phyloP scores from a whole-genome alignment of 2,797 vertebrate genomes.

The Chloroceryle amazona region DNA sequence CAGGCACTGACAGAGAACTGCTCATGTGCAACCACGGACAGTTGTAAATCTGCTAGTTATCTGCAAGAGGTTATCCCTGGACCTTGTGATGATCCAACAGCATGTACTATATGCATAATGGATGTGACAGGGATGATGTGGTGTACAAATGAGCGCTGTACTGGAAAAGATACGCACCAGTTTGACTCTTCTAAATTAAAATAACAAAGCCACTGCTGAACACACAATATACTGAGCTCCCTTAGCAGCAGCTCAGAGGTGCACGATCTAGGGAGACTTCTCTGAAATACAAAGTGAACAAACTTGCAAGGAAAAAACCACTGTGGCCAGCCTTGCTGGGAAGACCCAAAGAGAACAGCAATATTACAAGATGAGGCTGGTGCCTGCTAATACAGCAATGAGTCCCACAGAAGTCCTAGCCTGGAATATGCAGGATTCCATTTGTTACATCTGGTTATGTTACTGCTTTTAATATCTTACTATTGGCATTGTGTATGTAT shows the following conservation, averaged over 20 bases:
- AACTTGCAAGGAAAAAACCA: neutral
- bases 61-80: neutral
- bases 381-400: neutral
- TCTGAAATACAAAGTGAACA: neutral
- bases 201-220: neutral
- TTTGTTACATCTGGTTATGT: neutral
- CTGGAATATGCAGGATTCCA: neutral
- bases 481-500: neutral
- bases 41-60: neutral
- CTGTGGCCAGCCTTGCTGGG: neutral
- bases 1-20: rapidly evolving
- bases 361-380: neutral
- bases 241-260: neutral
- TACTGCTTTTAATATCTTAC: neutral
- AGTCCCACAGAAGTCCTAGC: neutral
- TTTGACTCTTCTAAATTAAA: rapidly evolving
- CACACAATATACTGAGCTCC: neutral
- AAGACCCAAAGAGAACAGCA: neutral
- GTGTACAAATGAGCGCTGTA: neutral
- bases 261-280: neutral
- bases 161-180: neutral
- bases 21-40: rapidly evolving
- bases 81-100: neutral
- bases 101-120: conserved; percentile 23
- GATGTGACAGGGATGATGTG: neutral